These are phyloP conservation scores for Charina bottae DNA, from an alignment of 2,113 vertebrate species.

Conservation along the genomic window DNA sequence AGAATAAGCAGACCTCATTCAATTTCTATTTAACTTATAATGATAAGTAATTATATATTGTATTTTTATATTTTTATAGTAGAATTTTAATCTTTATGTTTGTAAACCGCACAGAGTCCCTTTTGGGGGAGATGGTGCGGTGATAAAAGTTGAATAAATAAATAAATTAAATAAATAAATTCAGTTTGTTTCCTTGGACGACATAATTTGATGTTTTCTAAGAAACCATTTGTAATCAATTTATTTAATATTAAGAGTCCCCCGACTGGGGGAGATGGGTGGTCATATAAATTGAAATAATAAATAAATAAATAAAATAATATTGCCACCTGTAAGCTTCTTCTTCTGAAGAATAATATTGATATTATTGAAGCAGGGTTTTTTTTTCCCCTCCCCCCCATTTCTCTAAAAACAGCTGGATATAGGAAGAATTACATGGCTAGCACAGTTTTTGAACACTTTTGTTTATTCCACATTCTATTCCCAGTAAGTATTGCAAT, in stretches of 20 bases:
- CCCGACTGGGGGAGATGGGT: no score
- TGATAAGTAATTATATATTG: no score
- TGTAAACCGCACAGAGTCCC: no score
- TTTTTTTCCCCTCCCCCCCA: not conserved
- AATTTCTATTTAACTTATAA: no score
- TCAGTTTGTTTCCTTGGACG: not conserved
- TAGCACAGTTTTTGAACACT: not conserved
- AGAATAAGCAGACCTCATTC: not conserved
- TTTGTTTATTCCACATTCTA: not conserved
- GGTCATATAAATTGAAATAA: no score
- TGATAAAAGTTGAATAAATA: no score
- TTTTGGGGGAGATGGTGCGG: no score
- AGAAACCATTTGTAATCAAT: not conserved
- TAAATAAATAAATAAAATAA: no score
- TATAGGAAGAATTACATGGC: not conserved
- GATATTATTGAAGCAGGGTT: not conserved
- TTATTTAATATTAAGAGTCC: no score
- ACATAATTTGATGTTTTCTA: not conserved
- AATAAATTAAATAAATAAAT: no score
- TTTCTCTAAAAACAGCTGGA: not conserved
- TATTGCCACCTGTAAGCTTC: not conserved
- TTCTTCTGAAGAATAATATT: not conserved
- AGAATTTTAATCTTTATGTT: no score
- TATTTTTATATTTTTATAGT: no score
- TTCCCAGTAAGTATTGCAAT: not conserved